phyloP scores from a whole-genome alignment of 1,140 invertebrate species.

The Drosophila melanica region DNA sequence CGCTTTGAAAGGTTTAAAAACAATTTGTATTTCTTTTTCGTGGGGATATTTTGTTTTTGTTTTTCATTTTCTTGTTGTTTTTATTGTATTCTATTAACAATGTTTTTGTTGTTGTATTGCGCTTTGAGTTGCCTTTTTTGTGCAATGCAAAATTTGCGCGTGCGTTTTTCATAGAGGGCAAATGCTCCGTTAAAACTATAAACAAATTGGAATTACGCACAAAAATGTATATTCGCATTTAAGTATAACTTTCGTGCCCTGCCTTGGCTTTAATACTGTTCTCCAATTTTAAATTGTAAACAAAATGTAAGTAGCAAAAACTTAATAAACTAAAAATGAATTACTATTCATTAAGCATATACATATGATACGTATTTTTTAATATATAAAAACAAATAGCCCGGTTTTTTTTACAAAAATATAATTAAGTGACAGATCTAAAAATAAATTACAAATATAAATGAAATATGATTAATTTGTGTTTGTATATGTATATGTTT shows the following conservation, averaged over 20 bases:
- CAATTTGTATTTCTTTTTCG: slow-evolving; percentile 65
- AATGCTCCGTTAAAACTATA: slow-evolving; percentile 53
- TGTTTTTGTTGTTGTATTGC: slow-evolving; percentile 45
- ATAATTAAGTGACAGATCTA: slow-evolving; percentile 60
- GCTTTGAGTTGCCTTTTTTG: slow-evolving; percentile 59
- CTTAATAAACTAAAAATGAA: slow-evolving; percentile 64
- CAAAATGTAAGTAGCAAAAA: slow-evolving; percentile 67
- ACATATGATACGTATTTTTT: slow-evolving; percentile 24
- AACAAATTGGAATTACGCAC: slow-evolving; percentile 74
- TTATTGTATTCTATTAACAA: slow-evolving; percentile 47
- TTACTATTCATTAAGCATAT: slow-evolving; percentile 38
- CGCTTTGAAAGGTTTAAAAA: slow-evolving; percentile 47
- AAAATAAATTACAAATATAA: slow-evolving; percentile 67
- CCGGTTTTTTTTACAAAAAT: slow-evolving; percentile 76
- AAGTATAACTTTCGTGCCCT: slow-evolving; percentile 63
- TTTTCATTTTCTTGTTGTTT: slow-evolving; percentile 33
- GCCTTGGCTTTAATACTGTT: slow-evolving; percentile 77
- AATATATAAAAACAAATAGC: slow-evolving; percentile 59
- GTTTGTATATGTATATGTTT: slow-evolving; percentile 7
- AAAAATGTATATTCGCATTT: slow-evolving; percentile 62
- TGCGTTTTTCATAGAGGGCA: slow-evolving; percentile 34
- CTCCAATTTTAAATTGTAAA: slow-evolving; percentile 79
- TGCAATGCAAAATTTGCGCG: slow-evolving; percentile 53
- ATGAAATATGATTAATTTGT: slow-evolving; percentile 41
- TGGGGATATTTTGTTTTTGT: slow-evolving; percentile 7